phyloP scores from a whole-genome alignment of 2,888 invertebrate species.

The Drosophila algonquin region DNA sequence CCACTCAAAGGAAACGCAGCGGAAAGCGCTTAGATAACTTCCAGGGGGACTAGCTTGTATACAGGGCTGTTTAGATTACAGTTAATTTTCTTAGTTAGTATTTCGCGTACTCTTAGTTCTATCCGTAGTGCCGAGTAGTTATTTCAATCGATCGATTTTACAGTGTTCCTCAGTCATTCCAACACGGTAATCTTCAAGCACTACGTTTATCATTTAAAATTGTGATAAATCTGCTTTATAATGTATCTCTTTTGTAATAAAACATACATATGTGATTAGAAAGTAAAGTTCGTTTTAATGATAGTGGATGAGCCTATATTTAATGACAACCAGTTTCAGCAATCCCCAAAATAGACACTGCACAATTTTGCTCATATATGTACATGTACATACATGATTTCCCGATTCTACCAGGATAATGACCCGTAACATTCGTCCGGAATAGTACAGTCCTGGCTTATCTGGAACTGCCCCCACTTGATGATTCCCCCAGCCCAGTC shows the following conservation, averaged over 20 bases:
- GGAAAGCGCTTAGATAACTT: slow-evolving; percentile 24
- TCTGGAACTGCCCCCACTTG: too few relatives aligned
- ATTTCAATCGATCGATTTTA: slow-evolving; percentile 17
- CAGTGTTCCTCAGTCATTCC: slow-evolving; percentile 27
- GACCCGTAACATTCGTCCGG: too few relatives aligned
- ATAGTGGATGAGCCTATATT: too few relatives aligned
- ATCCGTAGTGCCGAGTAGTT: slow-evolving; percentile 45
- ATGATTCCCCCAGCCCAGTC: too few relatives aligned
- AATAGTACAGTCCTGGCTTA: too few relatives aligned
- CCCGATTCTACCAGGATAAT: too few relatives aligned
- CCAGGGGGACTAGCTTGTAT: slow-evolving; percentile 15
- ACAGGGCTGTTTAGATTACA: slow-evolving; percentile 37
- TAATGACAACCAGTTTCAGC: too few relatives aligned
- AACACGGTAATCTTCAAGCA: slow-evolving; percentile 31
- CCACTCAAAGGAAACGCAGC: slow-evolving; percentile 25
- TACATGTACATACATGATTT: too few relatives aligned
- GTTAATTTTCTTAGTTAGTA: slow-evolving; percentile 19
- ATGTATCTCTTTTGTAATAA: slow-evolving; percentile 20
- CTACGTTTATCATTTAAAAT: slow-evolving; percentile 37
- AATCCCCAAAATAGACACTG: too few relatives aligned
- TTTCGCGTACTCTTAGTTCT: slow-evolving; percentile 23
- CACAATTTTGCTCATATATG: too few relatives aligned
- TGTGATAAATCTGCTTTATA: slow-evolving; percentile 50
- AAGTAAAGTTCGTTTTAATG: slow-evolving; percentile 14
- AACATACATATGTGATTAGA: slow-evolving; percentile 18